These are phyloP conservation scores for Chelonus formosanus DNA, from an alignment of 2,888 invertebrate genomes.

Conservation along the genomic window DNA sequence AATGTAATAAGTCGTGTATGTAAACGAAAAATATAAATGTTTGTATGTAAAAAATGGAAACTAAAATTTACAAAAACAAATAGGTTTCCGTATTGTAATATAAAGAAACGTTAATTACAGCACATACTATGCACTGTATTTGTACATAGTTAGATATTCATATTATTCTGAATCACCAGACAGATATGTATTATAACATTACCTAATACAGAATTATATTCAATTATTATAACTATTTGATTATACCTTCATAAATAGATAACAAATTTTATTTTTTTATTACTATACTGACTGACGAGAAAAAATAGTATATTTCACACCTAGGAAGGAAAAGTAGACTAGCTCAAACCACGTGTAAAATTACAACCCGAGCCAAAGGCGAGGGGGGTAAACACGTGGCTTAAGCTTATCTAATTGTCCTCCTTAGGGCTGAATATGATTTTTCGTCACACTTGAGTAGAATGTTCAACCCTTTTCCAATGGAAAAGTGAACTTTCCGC, in stretches of 20 bases:
- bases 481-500: too few relatives aligned
- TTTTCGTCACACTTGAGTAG: too few relatives aligned
- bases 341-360: too few relatives aligned
- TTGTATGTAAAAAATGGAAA: constrained; percentile 57
- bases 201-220: constrained; percentile 64
- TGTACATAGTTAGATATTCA: constrained; percentile 63
- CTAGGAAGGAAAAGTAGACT: too few relatives aligned
- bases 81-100: constrained; percentile 53
- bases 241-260: constrained; percentile 61
- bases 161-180: constrained; percentile 64
- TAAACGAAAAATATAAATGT: constrained; percentile 56
- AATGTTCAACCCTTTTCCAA: too few relatives aligned
- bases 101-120: constrained; percentile 61
- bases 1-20: constrained; percentile 52
- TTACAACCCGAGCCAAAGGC: too few relatives aligned
- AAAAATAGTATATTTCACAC: too few relatives aligned
- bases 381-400: too few relatives aligned
- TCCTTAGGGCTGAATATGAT: too few relatives aligned
- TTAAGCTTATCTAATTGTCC: too few relatives aligned
- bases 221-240: constrained; percentile 62
- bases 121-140: constrained; percentile 62
- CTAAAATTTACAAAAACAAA: constrained; percentile 2
- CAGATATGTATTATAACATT: constrained; percentile 62
- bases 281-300: too few relatives aligned
- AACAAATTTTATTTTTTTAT: constrained; percentile 44